Conservation (phyloP, 2,888 invertebrate genomes). For the Tetropium fuscum region DNA sequence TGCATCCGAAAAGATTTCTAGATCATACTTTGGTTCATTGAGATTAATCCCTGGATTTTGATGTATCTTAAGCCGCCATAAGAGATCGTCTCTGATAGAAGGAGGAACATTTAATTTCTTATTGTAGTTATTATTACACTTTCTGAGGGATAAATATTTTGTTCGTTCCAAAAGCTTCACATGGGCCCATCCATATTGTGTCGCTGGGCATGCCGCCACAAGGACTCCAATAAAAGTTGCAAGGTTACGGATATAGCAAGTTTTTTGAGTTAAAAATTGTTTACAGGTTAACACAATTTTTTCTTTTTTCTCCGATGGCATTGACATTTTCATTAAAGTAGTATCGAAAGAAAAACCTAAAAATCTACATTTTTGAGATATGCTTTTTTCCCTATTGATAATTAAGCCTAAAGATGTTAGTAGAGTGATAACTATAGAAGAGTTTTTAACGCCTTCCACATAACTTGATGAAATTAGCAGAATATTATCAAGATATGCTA, state of each 20-base stretch:
- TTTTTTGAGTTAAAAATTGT: not conserved
- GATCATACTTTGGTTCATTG: no score
- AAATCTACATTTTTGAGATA: not conserved
- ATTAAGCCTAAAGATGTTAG: not conserved
- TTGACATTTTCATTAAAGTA: not conserved
- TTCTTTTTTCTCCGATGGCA: not conserved
- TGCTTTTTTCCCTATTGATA: not conserved
- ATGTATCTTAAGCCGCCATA: not conserved
- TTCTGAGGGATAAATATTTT: not conserved
- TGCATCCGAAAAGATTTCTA: constrained; percentile 1
- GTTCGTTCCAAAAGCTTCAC: not conserved
- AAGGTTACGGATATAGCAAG: not conserved
- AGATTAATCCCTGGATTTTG: no score
- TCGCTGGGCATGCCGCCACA: not conserved
- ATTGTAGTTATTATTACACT: not conserved
- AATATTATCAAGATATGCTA: not conserved
- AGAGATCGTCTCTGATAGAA: not conserved
- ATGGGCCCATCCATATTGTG: not conserved
- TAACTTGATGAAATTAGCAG: not conserved
- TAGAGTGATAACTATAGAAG: not conserved
- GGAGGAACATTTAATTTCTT: not conserved
- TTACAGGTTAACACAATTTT: not conserved
- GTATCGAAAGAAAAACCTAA: not conserved
- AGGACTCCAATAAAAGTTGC: not conserved
- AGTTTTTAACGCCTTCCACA: not conserved